Evolutionary conservation across 2,113 vertebrate genomes (phyloP).

Genomic region (Reinhardtius hippoglossoides): DNA sequence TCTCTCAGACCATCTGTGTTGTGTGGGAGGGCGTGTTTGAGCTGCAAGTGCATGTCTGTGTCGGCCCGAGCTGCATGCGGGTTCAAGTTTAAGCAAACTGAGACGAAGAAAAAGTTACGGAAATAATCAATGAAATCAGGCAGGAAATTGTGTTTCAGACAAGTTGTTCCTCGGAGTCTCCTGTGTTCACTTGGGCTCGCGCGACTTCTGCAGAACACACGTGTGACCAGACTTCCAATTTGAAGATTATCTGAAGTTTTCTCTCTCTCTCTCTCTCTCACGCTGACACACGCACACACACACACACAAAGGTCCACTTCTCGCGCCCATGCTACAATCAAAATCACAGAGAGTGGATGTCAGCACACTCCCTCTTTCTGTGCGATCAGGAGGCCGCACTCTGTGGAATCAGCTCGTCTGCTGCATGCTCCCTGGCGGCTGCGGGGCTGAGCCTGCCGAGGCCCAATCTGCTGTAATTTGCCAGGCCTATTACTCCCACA

Average conservation of each 20-base stretch:
- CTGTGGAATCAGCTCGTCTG: conserved; percentile 56
- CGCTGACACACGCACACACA: background rate
- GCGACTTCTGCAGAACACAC: conserved; percentile 29
- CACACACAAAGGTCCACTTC: background rate
- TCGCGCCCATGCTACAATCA: conserved; percentile 23
- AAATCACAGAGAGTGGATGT: conserved; percentile 36
- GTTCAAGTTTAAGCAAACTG: conserved; percentile 18
- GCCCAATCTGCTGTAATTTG: conserved; percentile 67
- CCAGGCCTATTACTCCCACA: conserved; percentile 73
- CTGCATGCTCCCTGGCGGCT: conserved; percentile 46
- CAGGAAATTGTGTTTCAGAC: conserved; percentile 58
- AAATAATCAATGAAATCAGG: conserved; percentile 60
- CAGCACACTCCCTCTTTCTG: conserved; percentile 19
- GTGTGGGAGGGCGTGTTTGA: conserved; percentile 41
- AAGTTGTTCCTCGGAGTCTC: conserved; percentile 26
- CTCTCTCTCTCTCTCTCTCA: too few species aligned
- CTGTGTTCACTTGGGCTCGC: conserved; percentile 6
- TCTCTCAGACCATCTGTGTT: conserved; percentile 70
- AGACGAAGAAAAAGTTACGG: conserved; percentile 34
- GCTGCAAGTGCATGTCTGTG: conserved; percentile 33
- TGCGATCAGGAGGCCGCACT: conserved; percentile 50
- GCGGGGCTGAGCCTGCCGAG: conserved; percentile 38
- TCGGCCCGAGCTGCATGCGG: background rate
- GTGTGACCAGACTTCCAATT: conserved; percentile 54
- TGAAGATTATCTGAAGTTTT: conserved; percentile 48